These are phyloP conservation scores for Philonicus albiceps DNA, from an alignment of 2,888 invertebrate species.

Conservation along the genomic window DNA sequence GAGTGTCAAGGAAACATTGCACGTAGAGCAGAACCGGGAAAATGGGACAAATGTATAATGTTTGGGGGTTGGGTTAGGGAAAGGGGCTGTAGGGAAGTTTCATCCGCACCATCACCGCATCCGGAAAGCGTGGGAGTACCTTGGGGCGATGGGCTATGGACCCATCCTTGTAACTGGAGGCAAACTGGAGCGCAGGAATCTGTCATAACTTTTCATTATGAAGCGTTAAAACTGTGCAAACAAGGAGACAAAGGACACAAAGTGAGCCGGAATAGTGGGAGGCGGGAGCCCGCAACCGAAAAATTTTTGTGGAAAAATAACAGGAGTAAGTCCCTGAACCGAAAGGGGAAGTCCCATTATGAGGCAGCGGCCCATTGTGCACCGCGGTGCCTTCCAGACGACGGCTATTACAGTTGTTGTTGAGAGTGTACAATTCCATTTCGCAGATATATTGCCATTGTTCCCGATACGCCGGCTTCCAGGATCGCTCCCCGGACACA, in stretches of 20 bases:
- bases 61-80: background rate
- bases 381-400: background rate
- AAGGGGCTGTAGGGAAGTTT: background rate
- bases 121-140: background rate
- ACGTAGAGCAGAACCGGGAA: background rate
- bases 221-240: conserved; percentile 32
- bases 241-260: conserved; percentile 3
- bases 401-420: conserved; percentile 30
- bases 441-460: conserved; percentile 27
- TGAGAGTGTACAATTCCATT: conserved; percentile 25
- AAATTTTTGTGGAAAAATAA: conserved; percentile 28
- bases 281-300: background rate
- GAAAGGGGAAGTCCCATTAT: conserved; percentile 26
- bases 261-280: background rate
- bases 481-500: background rate
- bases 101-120: background rate
- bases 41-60: background rate
- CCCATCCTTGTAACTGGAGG: background rate
- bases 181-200: conserved; percentile 34
- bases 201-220: conserved; percentile 36
- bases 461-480: conserved; percentile 2
- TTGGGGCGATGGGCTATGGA: background rate
- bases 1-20: background rate
- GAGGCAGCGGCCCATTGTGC: conserved; percentile 13
- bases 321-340: background rate